These are phyloP conservation scores for Kradibia gibbosae DNA, from an alignment of 1,140 invertebrate genomes.

Conservation along the genomic window DNA sequence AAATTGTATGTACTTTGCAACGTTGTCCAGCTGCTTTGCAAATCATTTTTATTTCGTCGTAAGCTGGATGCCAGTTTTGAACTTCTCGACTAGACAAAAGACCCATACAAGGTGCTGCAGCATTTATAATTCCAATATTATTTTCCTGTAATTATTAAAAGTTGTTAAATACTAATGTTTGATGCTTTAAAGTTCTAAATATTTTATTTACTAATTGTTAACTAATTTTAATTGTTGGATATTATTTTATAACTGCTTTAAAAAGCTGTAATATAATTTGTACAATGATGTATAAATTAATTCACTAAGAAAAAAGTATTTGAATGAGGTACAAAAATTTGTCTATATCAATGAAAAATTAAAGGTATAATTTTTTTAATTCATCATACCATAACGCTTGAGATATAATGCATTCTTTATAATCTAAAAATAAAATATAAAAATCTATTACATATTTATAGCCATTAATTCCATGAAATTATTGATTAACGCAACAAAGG, in stretches of 20 bases:
- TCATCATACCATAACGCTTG: too few relatives aligned
- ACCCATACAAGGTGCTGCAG: conserved; percentile 85
- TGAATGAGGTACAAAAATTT: too few relatives aligned
- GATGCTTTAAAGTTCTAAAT: background rate
- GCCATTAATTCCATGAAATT: background rate
- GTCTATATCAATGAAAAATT: too few relatives aligned
- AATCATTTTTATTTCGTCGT: conserved; percentile 77
- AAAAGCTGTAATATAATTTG: too few relatives aligned
- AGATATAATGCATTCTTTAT: too few relatives aligned
- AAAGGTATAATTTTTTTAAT: too few relatives aligned
- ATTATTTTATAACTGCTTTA: background rate
- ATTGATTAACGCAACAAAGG: background rate
- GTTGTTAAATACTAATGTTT: conserved; percentile 4
- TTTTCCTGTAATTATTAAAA: conserved; percentile 73
- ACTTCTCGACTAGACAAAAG: conserved; percentile 84
- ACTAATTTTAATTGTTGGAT: background rate
- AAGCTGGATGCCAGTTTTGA: conserved; percentile 88
- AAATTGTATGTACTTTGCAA: conserved; percentile 75
- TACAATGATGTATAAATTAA: too few relatives aligned
- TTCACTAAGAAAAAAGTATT: too few relatives aligned
- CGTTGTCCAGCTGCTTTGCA: conserved; percentile 76
- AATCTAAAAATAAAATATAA: too few relatives aligned
- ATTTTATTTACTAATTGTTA: conserved; percentile 51
- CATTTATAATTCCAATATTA: conserved; percentile 87
- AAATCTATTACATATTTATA: too few relatives aligned